Evolutionary conservation across 2,888 invertebrate genomes (phyloP), one percentile per base, ranked within the genome.

Genomic region (Molorchus minor): DNA sequence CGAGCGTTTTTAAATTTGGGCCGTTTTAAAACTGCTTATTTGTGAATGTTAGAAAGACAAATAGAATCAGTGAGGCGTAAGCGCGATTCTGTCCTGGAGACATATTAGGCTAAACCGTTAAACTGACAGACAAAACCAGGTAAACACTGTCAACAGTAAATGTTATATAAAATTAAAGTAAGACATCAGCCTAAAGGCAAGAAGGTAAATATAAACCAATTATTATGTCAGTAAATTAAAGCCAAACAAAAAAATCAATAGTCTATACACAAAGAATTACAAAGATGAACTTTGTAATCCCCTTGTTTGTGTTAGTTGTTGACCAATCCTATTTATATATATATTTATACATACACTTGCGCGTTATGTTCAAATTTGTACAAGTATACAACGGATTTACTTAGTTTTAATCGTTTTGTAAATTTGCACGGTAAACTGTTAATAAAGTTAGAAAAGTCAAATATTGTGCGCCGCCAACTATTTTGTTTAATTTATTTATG

Each of bases 351-450:
- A 61, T 62, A 68, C 49, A 62, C 62, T 60, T 58, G 65, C 60
- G 58, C 60, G 57, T 62, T 67, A 56, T 62, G 68, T 68, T 66
- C 62, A 64, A 68, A 68, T 68, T 66, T 68, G 68, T 52, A 61
- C 59, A 62, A 47, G 45, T 62, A 62, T 61, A 64, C 57, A 60
- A 58, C 61, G 65, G 68, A 70, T 69, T 72, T 69, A 70, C 68
- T 70, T 62, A 70, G 69, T 67, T 71, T 69, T 73, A 74, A 74
- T 75, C 74, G 73, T 72, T 72, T 41, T 52, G 75, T 73, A 75
- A 75, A 75, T 74, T 75, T 75, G 73, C 75, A 71, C 63, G 64
- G 71, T 63, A 73, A 71, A 71, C 71, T 69, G 71, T 69, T 71
- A 71, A 73, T 70, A 71, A 69, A 71, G 69, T 70, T 68, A 65